phyloP scores from a whole-genome alignment of 2,797 vertebrate species.

The Lepus townsendii region DNA sequence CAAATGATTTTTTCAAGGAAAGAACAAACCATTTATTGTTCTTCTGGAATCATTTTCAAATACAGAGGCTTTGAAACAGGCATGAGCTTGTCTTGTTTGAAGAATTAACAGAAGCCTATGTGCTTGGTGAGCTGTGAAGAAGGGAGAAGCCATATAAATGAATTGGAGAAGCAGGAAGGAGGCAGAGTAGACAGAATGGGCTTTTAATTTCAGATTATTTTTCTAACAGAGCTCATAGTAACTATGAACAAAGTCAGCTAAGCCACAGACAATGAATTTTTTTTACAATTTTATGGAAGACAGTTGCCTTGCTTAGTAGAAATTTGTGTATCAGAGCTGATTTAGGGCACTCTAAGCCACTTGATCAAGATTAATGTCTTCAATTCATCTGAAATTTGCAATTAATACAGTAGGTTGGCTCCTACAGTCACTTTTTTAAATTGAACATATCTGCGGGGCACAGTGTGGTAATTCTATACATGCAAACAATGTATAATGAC shows the following conservation, averaged over 20 bases:
- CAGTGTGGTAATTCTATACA: too few relatives aligned
- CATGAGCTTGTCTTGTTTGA: background rate
- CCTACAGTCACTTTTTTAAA: background rate
- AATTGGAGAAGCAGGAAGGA: background rate
- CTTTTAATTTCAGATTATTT: background rate
- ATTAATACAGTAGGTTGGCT: background rate
- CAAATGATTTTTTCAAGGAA: background rate
- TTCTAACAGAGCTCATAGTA: background rate
- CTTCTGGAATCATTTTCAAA: background rate
- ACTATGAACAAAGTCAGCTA: background rate
- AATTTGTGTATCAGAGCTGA: background rate
- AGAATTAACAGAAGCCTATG: background rate
- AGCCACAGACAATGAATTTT: background rate
- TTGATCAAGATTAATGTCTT: background rate
- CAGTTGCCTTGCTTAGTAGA: background rate
- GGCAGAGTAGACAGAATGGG: background rate
- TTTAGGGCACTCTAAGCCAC: background rate
- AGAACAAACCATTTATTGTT: background rate
- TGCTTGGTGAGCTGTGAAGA: background rate
- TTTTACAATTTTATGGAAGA: background rate
- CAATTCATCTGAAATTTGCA: background rate
- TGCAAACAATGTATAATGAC: too few relatives aligned
- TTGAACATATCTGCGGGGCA: too few relatives aligned
- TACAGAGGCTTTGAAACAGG: background rate
- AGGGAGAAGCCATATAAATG: background rate